Evolutionary conservation across 2,888 invertebrate genomes (phyloP), one percentile per base, ranked within the genome.

Genomic region (Hanleya hanleyi): DNA sequence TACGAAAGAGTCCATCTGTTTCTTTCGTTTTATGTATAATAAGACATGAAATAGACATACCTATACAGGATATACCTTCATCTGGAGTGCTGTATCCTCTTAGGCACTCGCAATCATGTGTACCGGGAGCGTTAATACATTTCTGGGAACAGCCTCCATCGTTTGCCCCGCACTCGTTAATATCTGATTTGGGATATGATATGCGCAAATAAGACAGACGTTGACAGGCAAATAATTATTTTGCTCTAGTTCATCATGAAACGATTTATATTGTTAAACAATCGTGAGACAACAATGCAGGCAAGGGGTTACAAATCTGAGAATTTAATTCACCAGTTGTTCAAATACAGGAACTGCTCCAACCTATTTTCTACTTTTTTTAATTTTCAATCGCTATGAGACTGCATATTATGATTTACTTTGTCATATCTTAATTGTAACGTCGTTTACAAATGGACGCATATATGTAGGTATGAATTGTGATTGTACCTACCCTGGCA

Each of bases 61-160:
- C 57, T 22, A 15, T 57, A 26, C 57, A 57, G 1, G 57, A 29
- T 4, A 29, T 57, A 3, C 29, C 57, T 15, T 57, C 32, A 29
- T 57, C 32, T 26, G 18, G 15, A 57, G 57, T 22, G 29, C 33
- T 51, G 49, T 70, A 70, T 7, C 73, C 73, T 32, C 1, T 9
- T 15, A 18, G 7, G 47, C 73, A 73, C 18, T 5, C 33, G 57
- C 73, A 73, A 33, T 66, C n/a, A 64, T 65, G 70, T 15, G 35
- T 12, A 0, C 73, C 73, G 5, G 33, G 33, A 29, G 12, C 22
- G 47, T 73, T 73, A 12, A 32, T 15, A 57, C 73, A 73, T 5
- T 22, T 15, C 12, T 73, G 73, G 12, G 64, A 26, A 68, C 73
- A 73, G 1, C 57, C 57, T 9, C 70, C 70, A 29, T 57, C 29